These are phyloP conservation scores for Blastomussa wellsi DNA, from an alignment of 92 coral and sea anemone species.

Conservation along the genomic window DNA sequence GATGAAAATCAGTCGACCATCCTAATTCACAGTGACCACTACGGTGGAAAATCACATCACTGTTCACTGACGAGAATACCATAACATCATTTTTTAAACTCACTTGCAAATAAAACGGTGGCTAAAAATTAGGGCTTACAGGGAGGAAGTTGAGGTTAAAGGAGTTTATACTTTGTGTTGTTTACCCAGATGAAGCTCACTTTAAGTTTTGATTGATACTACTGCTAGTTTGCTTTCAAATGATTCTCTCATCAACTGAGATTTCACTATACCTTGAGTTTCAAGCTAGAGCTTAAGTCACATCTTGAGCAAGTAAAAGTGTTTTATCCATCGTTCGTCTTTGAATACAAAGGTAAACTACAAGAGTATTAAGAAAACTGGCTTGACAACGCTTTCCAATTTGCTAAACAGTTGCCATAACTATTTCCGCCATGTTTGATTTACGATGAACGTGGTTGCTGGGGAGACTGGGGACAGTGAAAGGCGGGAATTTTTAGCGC, in stretches of 20 bases:
- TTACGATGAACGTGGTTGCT: neutral
- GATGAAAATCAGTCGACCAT: too few species aligned
- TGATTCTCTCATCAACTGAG: neutral
- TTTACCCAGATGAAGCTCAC: neutral
- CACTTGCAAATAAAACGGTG: too few species aligned
- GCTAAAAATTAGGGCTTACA: neutral
- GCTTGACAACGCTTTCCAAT: constrained; percentile 17
- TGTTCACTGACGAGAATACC: too few species aligned
- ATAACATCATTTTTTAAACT: neutral
- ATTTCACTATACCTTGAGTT: neutral
- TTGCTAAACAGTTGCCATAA: constrained; percentile 16
- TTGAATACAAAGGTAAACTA: neutral
- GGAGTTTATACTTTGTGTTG: neutral
- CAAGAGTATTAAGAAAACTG: neutral
- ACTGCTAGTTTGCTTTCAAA: constrained; percentile 17
- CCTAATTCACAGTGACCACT: too few species aligned
- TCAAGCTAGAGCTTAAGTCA: neutral
- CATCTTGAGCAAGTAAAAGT: constrained; percentile 9
- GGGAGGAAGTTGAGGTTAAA: neutral
- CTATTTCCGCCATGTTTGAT: constrained; percentile 22
- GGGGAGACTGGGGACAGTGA: constrained; percentile 9
- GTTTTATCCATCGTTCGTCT: constrained; percentile 9
- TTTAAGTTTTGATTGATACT: neutral
- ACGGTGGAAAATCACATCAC: too few species aligned
- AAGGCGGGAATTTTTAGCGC: neutral